Conservation (phyloP, 2,888 invertebrate species). For the Tholera decimalis region DNA sequence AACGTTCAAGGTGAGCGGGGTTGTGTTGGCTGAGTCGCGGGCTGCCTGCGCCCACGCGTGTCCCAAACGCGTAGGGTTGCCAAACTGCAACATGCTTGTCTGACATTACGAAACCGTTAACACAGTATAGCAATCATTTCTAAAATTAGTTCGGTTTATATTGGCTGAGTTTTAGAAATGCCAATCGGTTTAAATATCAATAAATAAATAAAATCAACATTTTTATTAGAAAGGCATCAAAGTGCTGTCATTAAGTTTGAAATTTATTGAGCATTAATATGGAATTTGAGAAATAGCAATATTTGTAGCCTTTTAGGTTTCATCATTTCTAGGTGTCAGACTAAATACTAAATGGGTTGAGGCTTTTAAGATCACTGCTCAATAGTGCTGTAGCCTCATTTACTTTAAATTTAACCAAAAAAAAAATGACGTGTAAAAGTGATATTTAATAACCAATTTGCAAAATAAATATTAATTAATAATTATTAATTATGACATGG, state of each 20-base stretch:
- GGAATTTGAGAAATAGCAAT: slow-evolving; percentile 42
- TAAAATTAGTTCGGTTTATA: slow-evolving; percentile 9
- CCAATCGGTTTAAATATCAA: neutral
- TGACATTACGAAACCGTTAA: slow-evolving; percentile 28
- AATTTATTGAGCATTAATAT: slow-evolving; percentile 58
- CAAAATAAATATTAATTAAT: too few relatives aligned
- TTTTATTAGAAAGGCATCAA: slow-evolving; percentile 45
- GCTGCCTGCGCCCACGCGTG: slow-evolving; percentile 83
- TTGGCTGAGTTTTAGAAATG: slow-evolving; percentile 17
- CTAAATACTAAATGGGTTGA: neutral
- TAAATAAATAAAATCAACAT: slow-evolving; percentile 41
- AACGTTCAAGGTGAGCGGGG: slow-evolving; percentile 87
- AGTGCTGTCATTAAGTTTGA: slow-evolving; percentile 39
- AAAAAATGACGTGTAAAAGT: too few relatives aligned
- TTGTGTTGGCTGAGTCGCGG: slow-evolving; percentile 73
- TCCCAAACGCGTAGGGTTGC: slow-evolving; percentile 76
- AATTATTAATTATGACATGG: neutral
- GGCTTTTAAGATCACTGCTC: neutral
- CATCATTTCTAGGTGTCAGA: slow-evolving; percentile 10
- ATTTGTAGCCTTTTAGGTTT: slow-evolving; percentile 38
- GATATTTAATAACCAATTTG: too few relatives aligned
- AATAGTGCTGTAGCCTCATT: too few relatives aligned
- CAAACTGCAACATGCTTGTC: slow-evolving; percentile 36
- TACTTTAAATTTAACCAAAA: too few relatives aligned
- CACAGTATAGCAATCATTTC: slow-evolving; percentile 1